Base-by-base conservation (phyloP, 2,797 vertebrate species). In the Nasua narica region DNA sequence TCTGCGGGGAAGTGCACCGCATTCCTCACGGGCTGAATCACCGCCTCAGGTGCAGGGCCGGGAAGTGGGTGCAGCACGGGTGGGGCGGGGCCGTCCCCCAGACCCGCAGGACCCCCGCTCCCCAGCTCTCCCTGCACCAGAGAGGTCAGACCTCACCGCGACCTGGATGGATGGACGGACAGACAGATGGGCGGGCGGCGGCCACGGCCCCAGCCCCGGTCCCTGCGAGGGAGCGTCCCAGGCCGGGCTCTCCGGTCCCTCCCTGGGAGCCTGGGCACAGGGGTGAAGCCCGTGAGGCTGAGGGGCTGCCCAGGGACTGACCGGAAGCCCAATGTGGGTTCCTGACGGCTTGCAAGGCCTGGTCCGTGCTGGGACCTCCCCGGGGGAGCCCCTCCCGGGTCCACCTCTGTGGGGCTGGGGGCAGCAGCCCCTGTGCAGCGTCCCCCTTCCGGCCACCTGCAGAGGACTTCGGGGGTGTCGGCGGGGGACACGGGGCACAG, bases 1-100 rank as follows among this genome's bases (percentile, higher is more conserved):
- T 15, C 84, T 21, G 6, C 18, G 1, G 62, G 32, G 48, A 82
- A 88, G 21, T 35, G 74, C 60, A 56, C 32, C 76, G 70, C 82
- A 91, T 91, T 87, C 81, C 87, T 96, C 81, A 3, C 2, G 0
- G 12, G 50, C n/a, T 93, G 95, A 97, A 62, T 91, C 96, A 93
- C 9, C 5, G 12, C 9, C 21, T 86, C n/a, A 79, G 95, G 94
- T 90, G 83, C 74, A 21, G 50, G 35, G 54, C 62, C 50, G 67
- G 79, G 87, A 94, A 91, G 65, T 76, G 90, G 58, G 46, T 19
- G 25, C 13, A 43, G 70, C 70, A 29, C 15, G 70, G 40, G 70
- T 27, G 40, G 13, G 40, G 40, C 40, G 12, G 13, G 37, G 12
- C 37, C 7, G 13, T 15, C 40, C 70, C 70, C 46, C 76, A 48